A percentile compares a stretch with the other conserved stretches of the same genome.
Conservation (phyloP, 1,140 invertebrate genomes). For the Drosophila ogumai region DNA sequence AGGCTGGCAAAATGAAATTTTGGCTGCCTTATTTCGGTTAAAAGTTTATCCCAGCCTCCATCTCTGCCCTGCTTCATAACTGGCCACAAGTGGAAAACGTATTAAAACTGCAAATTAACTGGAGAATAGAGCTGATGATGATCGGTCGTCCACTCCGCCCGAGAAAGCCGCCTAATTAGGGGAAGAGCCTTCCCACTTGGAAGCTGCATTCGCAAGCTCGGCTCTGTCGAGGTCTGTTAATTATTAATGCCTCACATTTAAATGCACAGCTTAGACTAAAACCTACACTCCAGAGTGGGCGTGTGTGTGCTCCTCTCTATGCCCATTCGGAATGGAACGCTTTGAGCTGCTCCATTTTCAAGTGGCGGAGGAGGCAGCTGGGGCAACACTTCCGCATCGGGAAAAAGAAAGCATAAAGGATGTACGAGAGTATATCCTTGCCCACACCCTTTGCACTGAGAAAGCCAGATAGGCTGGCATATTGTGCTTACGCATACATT, state of each 20-base stretch:
- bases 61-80: slow-evolving; percentile 5
- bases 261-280: slow-evolving; percentile 71
- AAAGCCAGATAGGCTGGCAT: slow-evolving; percentile 39
- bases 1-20: slow-evolving; percentile 36
- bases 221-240: slow-evolving; percentile 56
- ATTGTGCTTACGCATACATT: slow-evolving; percentile 75
- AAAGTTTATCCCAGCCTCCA: slow-evolving; percentile 27
- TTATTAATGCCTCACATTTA: slow-evolving; percentile 83
- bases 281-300: slow-evolving; percentile 12
- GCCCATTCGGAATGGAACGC: slow-evolving; percentile 60
- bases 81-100: slow-evolving; percentile 73
- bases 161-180: slow-evolving; percentile 68
- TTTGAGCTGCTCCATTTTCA: slow-evolving; percentile 71
- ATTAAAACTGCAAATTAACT: slow-evolving; percentile 83
- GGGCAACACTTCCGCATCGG: slow-evolving; percentile 74
- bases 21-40: slow-evolving; percentile 49
- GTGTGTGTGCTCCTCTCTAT: slow-evolving; percentile 1
- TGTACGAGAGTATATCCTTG: slow-evolving; percentile 26
- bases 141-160: slow-evolving; percentile 42
- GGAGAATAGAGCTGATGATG: slow-evolving; percentile 63
- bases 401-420: slow-evolving; percentile 70
- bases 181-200: slow-evolving; percentile 39
- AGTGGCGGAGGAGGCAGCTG: slow-evolving; percentile 60
- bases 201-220: slow-evolving; percentile 6
- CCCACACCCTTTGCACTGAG: slow-evolving; percentile 13